A percentile compares a stretch with the other conserved stretches of the same genome.
Conservation (phyloP, 2,888 invertebrate genomes). For the Tineola bisselliella region DNA sequence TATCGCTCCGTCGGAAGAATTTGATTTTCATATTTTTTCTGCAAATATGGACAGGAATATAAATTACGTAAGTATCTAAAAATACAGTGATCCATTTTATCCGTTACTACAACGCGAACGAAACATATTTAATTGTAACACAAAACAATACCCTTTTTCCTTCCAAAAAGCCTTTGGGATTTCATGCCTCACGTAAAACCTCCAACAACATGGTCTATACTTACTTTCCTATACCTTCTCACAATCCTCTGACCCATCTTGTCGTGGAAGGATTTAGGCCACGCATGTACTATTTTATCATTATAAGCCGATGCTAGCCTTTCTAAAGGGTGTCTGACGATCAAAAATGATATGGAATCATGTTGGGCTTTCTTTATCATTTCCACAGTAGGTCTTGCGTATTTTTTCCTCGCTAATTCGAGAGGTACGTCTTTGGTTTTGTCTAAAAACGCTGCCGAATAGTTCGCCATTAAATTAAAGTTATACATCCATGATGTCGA, state of each 20-base stretch:
- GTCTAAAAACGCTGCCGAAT: constrained; percentile 78
- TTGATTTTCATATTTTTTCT: constrained; percentile 34
- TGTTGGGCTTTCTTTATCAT: constrained; percentile 79
- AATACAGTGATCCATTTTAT: background rate
- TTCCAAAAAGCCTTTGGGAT: background rate
- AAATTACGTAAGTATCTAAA: too few relatives aligned
- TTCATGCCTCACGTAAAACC: background rate
- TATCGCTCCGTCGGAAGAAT: constrained; percentile 59
- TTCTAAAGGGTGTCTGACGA: constrained; percentile 84
- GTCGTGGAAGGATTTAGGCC: constrained; percentile 84
- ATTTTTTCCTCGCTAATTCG: constrained; percentile 80
- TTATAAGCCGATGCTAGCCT: constrained; percentile 83
- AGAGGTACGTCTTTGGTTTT: constrained; percentile 82
- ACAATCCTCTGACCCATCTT: constrained; percentile 83
- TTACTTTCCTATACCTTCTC: constrained; percentile 75
- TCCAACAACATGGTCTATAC: background rate
- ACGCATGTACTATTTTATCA: constrained; percentile 84
- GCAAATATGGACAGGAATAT: background rate
- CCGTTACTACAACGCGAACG: background rate
- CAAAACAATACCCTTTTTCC: background rate
- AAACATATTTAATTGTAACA: background rate
- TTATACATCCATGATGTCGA: constrained; percentile 95
- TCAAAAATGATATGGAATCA: constrained; percentile 81
- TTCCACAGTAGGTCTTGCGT: constrained; percentile 78
- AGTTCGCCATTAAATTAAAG: constrained; percentile 86